Conservation (phyloP, 2,797 vertebrate genomes). For the Myotis findleyi region DNA sequence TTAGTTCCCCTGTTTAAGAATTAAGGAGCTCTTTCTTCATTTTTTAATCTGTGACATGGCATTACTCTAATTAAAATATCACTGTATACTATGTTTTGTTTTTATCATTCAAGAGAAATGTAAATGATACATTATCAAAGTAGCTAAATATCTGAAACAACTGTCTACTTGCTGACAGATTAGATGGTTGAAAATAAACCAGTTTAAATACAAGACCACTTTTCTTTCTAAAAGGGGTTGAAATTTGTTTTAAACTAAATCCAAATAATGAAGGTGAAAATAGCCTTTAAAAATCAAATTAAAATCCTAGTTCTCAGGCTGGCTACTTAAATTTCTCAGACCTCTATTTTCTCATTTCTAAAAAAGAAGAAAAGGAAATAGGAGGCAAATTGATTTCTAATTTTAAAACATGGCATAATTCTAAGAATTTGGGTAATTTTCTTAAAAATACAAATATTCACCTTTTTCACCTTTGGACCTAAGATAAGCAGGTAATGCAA, state of each 20-base stretch:
- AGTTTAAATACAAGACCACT: neutral
- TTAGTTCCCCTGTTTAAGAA: constrained; percentile 37
- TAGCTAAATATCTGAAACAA: constrained; percentile 50
- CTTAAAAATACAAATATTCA: neutral
- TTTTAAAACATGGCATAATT: neutral
- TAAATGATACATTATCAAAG: constrained; percentile 41
- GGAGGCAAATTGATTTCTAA: neutral
- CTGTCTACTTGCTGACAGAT: constrained; percentile 14
- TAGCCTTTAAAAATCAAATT: neutral
- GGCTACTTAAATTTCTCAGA: neutral
- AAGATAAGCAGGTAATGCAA: neutral
- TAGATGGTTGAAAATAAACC: constrained; percentile 22
- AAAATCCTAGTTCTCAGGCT: neutral
- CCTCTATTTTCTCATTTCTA: neutral
- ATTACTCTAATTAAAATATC: constrained; percentile 56
- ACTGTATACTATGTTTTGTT: constrained; percentile 41
- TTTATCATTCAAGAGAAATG: constrained; percentile 61
- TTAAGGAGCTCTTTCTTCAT: neutral
- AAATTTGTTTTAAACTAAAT: constrained; percentile 49
- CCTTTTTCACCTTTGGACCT: neutral
- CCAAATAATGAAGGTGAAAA: constrained; percentile 20
- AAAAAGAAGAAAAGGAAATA: neutral
- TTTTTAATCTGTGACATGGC: constrained; percentile 14
- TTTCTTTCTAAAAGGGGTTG: neutral
- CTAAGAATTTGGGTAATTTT: neutral